Base-by-base conservation (phyloP, 2,113 vertebrate species). In the Pseudois nayaur region DNA sequence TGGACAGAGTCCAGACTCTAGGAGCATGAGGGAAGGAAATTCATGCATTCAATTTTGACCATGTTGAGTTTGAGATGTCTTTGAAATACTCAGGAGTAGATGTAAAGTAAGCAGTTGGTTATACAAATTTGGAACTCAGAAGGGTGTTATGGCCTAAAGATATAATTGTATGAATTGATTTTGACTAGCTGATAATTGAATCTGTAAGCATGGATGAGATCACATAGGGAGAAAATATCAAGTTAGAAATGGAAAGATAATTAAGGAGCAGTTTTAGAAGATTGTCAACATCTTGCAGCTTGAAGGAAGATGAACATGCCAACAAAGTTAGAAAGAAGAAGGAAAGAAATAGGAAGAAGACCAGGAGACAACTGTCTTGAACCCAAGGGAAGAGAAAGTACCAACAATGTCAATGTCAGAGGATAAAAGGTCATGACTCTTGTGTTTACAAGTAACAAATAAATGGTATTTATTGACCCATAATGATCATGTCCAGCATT, bases 151-250 rank as follows among this genome's bases (percentile, higher is more conserved):
- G 40, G 57, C 89, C 57, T 86, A 95, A 25, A 95, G 91, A 76
- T 64, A 96, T 71, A 95, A 97, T 83, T 81, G 27, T 74, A 81
- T 96, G 84, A 95, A 94, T 94, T 52, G 54, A n/a, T 78, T 96
- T 31, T 81, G 71, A 85, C 79, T 78, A 81, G 79, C 83, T 71
- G 67, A 83, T 94, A 95, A 93, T 89, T 96, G 83, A 96, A 81
- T 92, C 64, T 89, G 45, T 95, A 67, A 76, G 45, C 54, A 57
- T 90, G 48, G 54, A 82, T 94, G 90, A 87, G 92, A 84, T 96
- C 84, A 81, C 74, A 36, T 43, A 78, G 5, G 60, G 82, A 92
- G 64, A 95, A 85, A 76, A 71, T 96, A 60, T 17, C 31, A 19
- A 76, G 12, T 74, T 48, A 87, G 33, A 74, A 97, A 93, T 55